phyloP scores from a whole-genome alignment of 2,113 vertebrate species.

The Patagioenas fasciata region DNA sequence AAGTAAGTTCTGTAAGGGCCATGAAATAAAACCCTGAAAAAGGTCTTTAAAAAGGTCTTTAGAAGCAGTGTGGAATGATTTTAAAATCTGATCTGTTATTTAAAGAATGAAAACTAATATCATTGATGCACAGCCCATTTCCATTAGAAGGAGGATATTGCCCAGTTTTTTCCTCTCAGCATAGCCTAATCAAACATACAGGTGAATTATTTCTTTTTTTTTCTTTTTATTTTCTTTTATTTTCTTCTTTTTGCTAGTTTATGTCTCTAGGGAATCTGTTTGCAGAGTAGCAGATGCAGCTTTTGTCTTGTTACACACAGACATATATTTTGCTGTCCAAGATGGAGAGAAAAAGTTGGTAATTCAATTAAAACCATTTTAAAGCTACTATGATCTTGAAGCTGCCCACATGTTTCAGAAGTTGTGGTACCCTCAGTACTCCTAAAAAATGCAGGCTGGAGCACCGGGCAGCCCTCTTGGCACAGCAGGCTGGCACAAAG shows the following conservation, averaged over 20 bases:
- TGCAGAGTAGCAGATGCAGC: background rate
- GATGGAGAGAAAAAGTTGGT: background rate
- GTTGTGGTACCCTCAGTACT: background rate
- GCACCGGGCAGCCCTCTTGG: accelerated
- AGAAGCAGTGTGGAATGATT: constrained; percentile 67
- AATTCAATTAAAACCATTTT: background rate
- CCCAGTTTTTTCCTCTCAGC: background rate
- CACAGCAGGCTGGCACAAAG: background rate
- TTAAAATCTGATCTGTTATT: constrained; percentile 71
- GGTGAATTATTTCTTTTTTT: background rate
- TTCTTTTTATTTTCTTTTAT: background rate
- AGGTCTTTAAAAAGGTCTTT: constrained; percentile 59
- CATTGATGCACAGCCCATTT: constrained; percentile 47
- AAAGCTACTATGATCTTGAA: background rate
- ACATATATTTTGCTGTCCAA: background rate
- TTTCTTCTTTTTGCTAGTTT: background rate
- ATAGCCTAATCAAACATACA: background rate
- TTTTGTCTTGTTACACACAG: background rate
- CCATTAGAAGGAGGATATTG: constrained; percentile 53
- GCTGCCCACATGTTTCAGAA: background rate
- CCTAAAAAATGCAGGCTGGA: background rate
- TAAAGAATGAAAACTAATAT: constrained; percentile 67
- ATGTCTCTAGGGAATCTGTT: background rate
- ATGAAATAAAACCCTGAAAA: constrained; percentile 58
- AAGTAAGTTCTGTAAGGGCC: constrained; percentile 27